Percentiles rank a stretch among this genome's conserved stretches.
phyloP scores from a whole-genome alignment of 2,797 vertebrate species.

The Enteromius unitaeniatus region DNA sequence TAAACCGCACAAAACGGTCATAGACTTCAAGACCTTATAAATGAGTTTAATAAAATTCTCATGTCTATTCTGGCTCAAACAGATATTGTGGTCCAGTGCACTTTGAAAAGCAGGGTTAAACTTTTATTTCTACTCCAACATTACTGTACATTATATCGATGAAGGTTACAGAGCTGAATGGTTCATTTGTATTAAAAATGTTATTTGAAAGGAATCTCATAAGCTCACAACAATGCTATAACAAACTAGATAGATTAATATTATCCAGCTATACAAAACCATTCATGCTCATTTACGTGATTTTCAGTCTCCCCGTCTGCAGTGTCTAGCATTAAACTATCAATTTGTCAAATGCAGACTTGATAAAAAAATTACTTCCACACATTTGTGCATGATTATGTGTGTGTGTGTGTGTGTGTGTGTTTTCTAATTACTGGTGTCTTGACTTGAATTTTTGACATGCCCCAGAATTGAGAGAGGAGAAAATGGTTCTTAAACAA shows the following conservation, averaged over 20 bases:
- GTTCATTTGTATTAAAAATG: not conserved
- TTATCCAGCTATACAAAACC: not conserved
- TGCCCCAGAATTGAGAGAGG: not conserved
- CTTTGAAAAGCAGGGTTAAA: constrained; percentile 25
- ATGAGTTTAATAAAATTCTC: constrained; percentile 13
- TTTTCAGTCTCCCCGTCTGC: constrained; percentile 1
- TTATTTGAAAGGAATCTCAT: not conserved
- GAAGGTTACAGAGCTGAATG: not conserved
- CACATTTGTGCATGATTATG: not conserved
- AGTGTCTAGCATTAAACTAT: constrained; percentile 19
- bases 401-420: not conserved
- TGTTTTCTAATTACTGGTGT: not conserved
- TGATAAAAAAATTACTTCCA: not conserved
- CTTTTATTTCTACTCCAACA: constrained; percentile 11
- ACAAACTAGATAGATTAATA: not conserved
- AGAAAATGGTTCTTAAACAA: constrained; percentile 4
- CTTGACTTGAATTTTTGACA: not conserved
- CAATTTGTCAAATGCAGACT: constrained; percentile 15
- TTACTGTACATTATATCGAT: not conserved
- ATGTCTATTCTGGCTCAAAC: not conserved
- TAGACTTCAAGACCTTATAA: not conserved
- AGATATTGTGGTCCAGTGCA: not conserved
- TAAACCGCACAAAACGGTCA: not conserved
- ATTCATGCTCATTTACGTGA: constrained; percentile 17
- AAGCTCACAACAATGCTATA: not conserved